Conservation (phyloP, 2,797 vertebrate genomes). For the Anguilla pacifica region DNA sequence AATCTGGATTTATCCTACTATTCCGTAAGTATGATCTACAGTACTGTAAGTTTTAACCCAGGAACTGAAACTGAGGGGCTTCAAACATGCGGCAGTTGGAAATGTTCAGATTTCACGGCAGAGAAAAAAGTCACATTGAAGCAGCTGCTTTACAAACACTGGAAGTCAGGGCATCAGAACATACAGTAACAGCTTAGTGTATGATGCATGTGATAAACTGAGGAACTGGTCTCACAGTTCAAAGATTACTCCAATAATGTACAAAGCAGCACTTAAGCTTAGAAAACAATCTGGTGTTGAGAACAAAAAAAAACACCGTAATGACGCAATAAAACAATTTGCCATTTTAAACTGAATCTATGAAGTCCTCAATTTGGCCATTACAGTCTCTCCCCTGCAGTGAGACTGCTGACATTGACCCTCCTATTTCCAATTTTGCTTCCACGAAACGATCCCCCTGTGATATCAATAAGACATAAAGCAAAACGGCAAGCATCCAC, state of each 20-base stretch:
- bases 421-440: constrained; percentile 9
- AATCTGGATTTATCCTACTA: not conserved
- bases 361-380: constrained; percentile 39
- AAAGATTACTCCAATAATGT: constrained; percentile 37
- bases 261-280: constrained; percentile 38
- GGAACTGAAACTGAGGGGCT: not conserved
- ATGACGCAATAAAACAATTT: constrained; percentile 33
- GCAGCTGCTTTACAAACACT: not conserved
- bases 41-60: not conserved
- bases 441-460: not conserved
- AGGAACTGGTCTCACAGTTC: constrained; percentile 23
- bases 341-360: constrained; percentile 40
- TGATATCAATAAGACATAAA: constrained; percentile 4
- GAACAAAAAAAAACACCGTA: constrained; percentile 24
- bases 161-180: not conserved
- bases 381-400: constrained; percentile 37
- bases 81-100: not conserved
- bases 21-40: not conserved
- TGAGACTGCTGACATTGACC: constrained; percentile 28
- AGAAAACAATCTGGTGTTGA: constrained; percentile 33
- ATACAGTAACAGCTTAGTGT: not conserved
- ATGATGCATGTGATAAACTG: constrained; percentile 24
- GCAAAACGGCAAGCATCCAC: not conserved
- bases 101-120: not conserved
- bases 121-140: not conserved